Evolutionary conservation across 2,113 vertebrate species (phyloP).

Genomic region (Amia ocellicauda): DNA sequence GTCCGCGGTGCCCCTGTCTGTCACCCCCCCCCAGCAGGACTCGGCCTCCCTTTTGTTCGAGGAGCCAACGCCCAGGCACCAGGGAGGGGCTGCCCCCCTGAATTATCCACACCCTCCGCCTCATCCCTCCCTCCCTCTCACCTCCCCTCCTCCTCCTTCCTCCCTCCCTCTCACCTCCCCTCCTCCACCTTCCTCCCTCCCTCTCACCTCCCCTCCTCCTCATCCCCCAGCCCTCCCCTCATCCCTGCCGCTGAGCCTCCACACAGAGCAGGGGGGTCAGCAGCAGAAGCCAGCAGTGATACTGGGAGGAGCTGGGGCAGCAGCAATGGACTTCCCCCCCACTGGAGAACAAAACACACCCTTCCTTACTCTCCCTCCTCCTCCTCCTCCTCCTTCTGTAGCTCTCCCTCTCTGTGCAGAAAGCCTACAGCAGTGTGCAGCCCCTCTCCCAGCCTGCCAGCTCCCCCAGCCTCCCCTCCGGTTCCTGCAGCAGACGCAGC

Average conservation of each 20-base stretch:
- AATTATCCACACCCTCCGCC: too few relatives aligned
- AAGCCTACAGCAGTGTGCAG: constrained; percentile 46
- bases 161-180: not conserved
- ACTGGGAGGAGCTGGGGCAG: too few relatives aligned
- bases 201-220: not conserved
- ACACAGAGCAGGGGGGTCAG: too few relatives aligned
- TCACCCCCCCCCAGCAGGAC: not conserved
- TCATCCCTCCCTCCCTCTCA: not conserved
- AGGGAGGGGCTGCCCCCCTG: too few relatives aligned
- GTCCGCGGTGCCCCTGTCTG: too few relatives aligned
- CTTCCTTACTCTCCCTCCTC: constrained; percentile 52
- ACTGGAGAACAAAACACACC: too few relatives aligned
- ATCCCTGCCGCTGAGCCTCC: constrained; percentile 56
- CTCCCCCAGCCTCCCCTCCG: constrained; percentile 42
- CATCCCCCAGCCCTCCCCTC: constrained; percentile 5
- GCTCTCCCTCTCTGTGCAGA: constrained; percentile 31
- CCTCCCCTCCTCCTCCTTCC: constrained; percentile 54
- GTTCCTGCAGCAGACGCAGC: constrained; percentile 57
- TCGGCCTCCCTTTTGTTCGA: too few relatives aligned
- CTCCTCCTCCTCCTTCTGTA: constrained; percentile 60
- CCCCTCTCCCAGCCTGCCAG: constrained; percentile 42
- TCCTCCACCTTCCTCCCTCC: constrained; percentile 26
- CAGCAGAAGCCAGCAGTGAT: too few relatives aligned
- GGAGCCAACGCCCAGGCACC: too few relatives aligned
- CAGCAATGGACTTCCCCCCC: too few relatives aligned